Percentiles rank a stretch among this genome's conserved stretches.
Evolutionary conservation across 2,888 invertebrate species (phyloP).

Genomic region (Rhorus exstirpatorius): DNA sequence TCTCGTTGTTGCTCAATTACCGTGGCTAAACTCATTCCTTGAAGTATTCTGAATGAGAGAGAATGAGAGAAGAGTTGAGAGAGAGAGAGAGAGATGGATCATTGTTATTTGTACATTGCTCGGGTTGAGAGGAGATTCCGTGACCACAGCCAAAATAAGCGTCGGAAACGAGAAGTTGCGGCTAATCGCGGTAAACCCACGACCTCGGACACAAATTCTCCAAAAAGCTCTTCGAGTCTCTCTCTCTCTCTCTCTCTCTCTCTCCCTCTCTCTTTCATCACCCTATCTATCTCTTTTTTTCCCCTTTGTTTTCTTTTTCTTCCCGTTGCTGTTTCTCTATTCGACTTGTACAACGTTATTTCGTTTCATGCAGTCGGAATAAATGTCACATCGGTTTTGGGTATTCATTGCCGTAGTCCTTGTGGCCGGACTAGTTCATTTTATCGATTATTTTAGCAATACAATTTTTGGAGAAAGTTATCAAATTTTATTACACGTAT

Average conservation of each 20-base stretch:
- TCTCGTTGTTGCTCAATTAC: conserved; percentile 68
- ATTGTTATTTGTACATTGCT: conserved; percentile 26
- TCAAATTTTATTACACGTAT: too few relatives aligned
- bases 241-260: conserved; percentile 5
- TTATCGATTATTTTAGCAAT: too few relatives aligned
- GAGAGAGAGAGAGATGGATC: conserved; percentile 25
- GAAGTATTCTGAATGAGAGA: conserved; percentile 50
- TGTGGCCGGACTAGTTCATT: too few relatives aligned
- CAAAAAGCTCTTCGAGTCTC: conserved; percentile 54
- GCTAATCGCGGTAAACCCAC: conserved; percentile 66
- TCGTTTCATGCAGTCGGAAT: conserved; percentile 8
- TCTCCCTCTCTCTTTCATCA: not conserved
- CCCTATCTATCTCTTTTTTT: conserved; percentile 13
- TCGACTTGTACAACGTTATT: conserved; percentile 9
- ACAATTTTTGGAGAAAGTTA: too few relatives aligned
- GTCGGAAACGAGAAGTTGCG: conserved; percentile 69
- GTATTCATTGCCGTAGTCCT: too few relatives aligned
- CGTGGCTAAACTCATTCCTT: conserved; percentile 59
- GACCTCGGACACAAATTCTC: conserved; percentile 55
- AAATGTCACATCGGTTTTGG: not conserved
- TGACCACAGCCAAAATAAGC: conserved; percentile 69
- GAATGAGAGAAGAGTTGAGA: conserved; percentile 31
- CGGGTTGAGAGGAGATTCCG: conserved; percentile 42
- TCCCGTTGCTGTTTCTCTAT: conserved; percentile 12
- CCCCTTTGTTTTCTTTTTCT: not conserved